phyloP scores from a whole-genome alignment of 2,797 vertebrate species.

The Schizopygopsis malacanthus region DNA sequence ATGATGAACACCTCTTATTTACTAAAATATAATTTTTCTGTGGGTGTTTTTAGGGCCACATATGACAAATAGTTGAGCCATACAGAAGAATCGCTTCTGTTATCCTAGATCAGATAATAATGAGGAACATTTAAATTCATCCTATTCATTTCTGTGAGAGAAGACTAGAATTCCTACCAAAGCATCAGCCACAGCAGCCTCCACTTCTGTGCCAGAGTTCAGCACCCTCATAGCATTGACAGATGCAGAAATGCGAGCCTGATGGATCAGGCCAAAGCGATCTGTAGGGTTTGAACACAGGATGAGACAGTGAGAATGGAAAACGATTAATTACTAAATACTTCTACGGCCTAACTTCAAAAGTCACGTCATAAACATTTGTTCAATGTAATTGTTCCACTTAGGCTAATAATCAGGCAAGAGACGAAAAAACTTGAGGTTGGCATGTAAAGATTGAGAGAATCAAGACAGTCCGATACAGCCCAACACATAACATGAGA shows the following conservation, averaged over 20 bases:
- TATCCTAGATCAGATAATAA: not conserved
- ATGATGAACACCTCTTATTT: not conserved
- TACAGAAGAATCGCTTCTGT: not conserved
- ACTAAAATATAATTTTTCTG: not conserved
- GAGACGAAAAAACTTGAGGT: not conserved
- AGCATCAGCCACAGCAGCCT: conserved; percentile 96
- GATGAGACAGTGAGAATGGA: not conserved
- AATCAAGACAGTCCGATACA: not conserved
- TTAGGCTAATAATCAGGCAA: not conserved
- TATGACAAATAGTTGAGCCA: not conserved
- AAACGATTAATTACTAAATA: conserved; percentile 57
- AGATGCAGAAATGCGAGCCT: conserved; percentile 92
- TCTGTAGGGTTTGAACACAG: conserved; percentile 73
- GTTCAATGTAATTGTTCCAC: not conserved
- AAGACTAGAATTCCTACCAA: conserved; percentile 82
- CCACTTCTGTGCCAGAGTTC: conserved; percentile 95
- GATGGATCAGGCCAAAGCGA: conserved; percentile 92
- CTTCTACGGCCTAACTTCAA: conserved; percentile 26
- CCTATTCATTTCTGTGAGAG: not conserved
- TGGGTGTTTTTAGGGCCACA: not conserved
- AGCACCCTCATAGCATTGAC: conserved; percentile 94
- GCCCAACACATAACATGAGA: not conserved
- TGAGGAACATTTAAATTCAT: not conserved
- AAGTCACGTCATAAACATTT: not conserved
- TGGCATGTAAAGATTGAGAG: not conserved